Base-by-base conservation (phyloP, 2,888 invertebrate genomes). In the Mechanitis mazaeus region DNA sequence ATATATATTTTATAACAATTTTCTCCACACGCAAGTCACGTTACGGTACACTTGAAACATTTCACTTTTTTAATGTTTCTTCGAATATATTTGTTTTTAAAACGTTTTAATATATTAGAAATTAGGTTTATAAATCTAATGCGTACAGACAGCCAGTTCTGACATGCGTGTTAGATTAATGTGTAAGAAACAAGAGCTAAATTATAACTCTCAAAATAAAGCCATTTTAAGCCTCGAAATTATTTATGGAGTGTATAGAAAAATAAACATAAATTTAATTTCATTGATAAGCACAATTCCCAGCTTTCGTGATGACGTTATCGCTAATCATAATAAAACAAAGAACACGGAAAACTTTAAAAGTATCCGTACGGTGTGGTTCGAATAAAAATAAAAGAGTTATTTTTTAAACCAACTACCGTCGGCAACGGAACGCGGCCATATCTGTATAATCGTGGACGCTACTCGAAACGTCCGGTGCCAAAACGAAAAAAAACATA, bases 381-480 rank as follows among this genome's bases (percentile, higher is more conserved):
- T 59, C 75, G 70, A 72, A 74, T 74, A 78, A 83, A 81, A 73
- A 73, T 75, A 79, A 80, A 78, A 80, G 76, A 74, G 72, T 70
- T 73, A 71, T 82, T 81, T 80, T 83, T 78, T 71, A 77, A 84
- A 73, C 78, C 81, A 87, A 88, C 87, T 88, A 89, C 87, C 83
- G 88, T 83, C 86, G 84, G 74, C 77, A 75, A 76, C 71, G 78
- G 84, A 84, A 82, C 85, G 83, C 75, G 74, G 79, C 80, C 86
- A 83, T 88, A 90, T 88, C 87, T 72, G 84, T 75, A 75, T 78
- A 82, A 90, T 89, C 89, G 86, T 82, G 77, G 83, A 83, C 84
- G 87, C 87, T 87, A 88, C 89, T 81, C 87, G 82, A 83, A 85
- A 80, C 79, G 83, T 83, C 82, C 84, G 81, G 85, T 81, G 81